phyloP scores from a whole-genome alignment of 2,797 vertebrate genomes.

The Sebastiscus albofasciatus region DNA sequence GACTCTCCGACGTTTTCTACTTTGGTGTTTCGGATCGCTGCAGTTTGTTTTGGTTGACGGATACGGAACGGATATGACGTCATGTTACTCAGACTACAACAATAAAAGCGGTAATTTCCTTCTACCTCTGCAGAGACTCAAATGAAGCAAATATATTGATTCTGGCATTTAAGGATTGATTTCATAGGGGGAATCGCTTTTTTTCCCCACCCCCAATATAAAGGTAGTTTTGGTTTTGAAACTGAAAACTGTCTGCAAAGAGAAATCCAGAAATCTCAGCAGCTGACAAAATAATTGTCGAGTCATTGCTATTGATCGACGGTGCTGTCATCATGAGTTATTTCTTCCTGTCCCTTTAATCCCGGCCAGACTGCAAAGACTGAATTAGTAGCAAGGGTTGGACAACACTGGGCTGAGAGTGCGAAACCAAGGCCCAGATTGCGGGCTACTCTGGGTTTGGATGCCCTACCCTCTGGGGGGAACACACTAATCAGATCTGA shows the following conservation, averaged over 20 bases:
- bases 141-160: too few species aligned
- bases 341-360: neutral
- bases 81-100: too few species aligned
- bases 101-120: too few species aligned
- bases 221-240: neutral
- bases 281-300: neutral
- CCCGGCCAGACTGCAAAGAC: neutral
- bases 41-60: too few species aligned
- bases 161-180: too few species aligned
- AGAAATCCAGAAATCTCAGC: slow-evolving; percentile 1
- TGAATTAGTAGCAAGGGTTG: neutral
- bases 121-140: too few species aligned
- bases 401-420: neutral
- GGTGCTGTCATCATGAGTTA: neutral
- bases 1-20: too few species aligned
- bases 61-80: too few species aligned
- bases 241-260: neutral
- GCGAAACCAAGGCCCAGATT: slow-evolving; percentile 16
- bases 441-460: slow-evolving; percentile 11
- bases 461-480: slow-evolving; percentile 24
- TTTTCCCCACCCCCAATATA: neutral
- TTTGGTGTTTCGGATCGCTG: too few species aligned
- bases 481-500: slow-evolving; percentile 55
- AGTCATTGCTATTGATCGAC: neutral
- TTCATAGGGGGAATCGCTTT: too few species aligned